phyloP scores from a whole-genome alignment of 2,888 invertebrate genomes.

The Corythucha ciliata region DNA sequence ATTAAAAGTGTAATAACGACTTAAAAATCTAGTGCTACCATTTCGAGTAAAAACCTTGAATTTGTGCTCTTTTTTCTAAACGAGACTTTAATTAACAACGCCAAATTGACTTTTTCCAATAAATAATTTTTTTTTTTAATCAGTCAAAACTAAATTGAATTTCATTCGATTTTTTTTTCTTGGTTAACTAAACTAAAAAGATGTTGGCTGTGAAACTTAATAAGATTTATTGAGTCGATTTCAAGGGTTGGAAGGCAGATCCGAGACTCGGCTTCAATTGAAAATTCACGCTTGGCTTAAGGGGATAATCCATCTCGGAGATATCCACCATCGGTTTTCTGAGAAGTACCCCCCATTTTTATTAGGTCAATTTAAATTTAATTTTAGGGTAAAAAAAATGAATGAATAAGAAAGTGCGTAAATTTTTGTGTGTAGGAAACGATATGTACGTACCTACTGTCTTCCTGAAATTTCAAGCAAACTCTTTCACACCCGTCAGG shows the following conservation, averaged over 20 bases:
- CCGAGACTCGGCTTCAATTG: constrained; percentile 68
- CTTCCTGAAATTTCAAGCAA: constrained; percentile 57
- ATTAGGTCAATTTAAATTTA: not conserved
- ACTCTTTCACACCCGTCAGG: constrained; percentile 86
- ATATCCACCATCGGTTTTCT: constrained; percentile 45
- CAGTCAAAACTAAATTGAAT: too few species aligned
- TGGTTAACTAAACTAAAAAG: too few species aligned
- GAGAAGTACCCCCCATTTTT: constrained; percentile 16
- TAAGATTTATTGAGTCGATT: constrained; percentile 39
- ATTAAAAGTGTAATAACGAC: too few species aligned
- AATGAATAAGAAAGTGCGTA: not conserved
- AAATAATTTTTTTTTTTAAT: too few species aligned
- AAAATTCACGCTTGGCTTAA: constrained; percentile 61
- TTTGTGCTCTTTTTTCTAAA: too few species aligned
- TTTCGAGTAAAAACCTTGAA: too few species aligned
- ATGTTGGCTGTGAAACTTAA: too few species aligned
- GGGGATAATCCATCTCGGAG: constrained; percentile 44
- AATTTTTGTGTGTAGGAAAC: not conserved
- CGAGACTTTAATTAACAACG: too few species aligned
- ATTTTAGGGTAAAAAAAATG: too few species aligned
- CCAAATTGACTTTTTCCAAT: too few species aligned
- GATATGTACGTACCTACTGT: constrained; percentile 44
- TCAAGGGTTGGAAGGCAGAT: constrained; percentile 70
- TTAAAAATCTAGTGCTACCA: too few species aligned
- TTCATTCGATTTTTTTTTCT: too few species aligned